Conservation (phyloP, 1,140 invertebrate genomes). For the Scaptomyza pallida region DNA sequence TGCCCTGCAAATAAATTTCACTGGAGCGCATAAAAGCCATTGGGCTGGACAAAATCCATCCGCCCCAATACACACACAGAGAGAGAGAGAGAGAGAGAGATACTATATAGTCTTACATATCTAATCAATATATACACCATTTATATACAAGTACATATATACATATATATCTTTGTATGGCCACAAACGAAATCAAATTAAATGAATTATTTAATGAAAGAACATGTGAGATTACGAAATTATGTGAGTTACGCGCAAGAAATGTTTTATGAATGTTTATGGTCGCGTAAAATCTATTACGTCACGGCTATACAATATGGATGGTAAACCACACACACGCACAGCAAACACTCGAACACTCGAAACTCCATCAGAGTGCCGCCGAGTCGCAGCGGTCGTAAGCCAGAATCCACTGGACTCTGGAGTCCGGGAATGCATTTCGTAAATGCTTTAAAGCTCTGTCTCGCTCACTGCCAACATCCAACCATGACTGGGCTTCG, state of each 20-base stretch:
- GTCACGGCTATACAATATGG: conserved; percentile 52
- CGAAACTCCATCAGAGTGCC: not conserved
- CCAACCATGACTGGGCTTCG: not conserved
- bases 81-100: conserved; percentile 2
- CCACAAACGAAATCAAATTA: conserved; percentile 69
- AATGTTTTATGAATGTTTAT: conserved; percentile 81
- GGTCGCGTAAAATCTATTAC: conserved; percentile 77
- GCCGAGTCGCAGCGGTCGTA: not conserved
- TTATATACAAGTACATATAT: not conserved
- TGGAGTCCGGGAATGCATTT: conserved; percentile 30
- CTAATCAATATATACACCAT: conserved; percentile 21
- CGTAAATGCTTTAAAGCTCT: conserved; percentile 46
- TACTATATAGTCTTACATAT: conserved; percentile 32
- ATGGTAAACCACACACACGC: too few relatives aligned
- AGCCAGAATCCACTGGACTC: not conserved
- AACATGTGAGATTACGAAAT: conserved; percentile 73
- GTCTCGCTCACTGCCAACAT: not conserved
- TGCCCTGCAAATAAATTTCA: conserved; percentile 67
- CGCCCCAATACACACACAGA: not conserved
- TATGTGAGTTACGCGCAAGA: conserved; percentile 74
- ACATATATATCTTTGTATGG: too few relatives aligned
- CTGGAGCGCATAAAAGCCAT: conserved; percentile 61
- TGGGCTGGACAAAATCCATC: conserved; percentile 36
- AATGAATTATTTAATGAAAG: conserved; percentile 81
- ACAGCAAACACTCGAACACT: not conserved